Evolutionary conservation across 2,113 vertebrate genomes (phyloP).

Genomic region (Callorhinus ursinus): DNA sequence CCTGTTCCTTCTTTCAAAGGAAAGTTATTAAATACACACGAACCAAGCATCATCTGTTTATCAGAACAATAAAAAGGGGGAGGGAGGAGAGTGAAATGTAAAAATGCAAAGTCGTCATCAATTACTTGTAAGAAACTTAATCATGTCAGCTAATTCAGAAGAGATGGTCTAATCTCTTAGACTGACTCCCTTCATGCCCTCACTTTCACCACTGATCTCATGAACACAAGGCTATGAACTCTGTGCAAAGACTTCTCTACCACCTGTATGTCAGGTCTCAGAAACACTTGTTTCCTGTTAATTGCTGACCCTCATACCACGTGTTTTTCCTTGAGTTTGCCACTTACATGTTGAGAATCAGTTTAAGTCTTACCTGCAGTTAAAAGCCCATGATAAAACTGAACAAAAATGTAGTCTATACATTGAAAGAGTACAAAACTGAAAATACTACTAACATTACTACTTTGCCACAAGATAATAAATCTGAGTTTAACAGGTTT

Average conservation of each 20-base stretch:
- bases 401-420: conserved; percentile 2
- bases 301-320: neutral
- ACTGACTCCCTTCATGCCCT: neutral
- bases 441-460: neutral
- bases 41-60: neutral
- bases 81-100: neutral
- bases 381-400: neutral
- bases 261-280: neutral
- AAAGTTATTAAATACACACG: neutral
- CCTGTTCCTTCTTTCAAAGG: conserved; percentile 10
- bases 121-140: neutral
- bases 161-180: neutral
- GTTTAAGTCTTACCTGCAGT: neutral
- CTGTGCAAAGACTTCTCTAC: neutral
- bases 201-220: neutral
- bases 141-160: neutral
- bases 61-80: neutral
- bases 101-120: conserved; percentile 2
- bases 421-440: neutral
- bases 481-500: neutral
- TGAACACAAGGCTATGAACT: neutral
- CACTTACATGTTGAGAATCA: neutral
- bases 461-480: conserved; percentile 21
- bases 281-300: neutral
- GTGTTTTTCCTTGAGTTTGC: conserved; percentile 4